A percentile compares a stretch with the other conserved stretches of the same genome.
Evolutionary conservation across 2,113 vertebrate species (phyloP).

Genomic region (Haplotaxodon microlepis): DNA sequence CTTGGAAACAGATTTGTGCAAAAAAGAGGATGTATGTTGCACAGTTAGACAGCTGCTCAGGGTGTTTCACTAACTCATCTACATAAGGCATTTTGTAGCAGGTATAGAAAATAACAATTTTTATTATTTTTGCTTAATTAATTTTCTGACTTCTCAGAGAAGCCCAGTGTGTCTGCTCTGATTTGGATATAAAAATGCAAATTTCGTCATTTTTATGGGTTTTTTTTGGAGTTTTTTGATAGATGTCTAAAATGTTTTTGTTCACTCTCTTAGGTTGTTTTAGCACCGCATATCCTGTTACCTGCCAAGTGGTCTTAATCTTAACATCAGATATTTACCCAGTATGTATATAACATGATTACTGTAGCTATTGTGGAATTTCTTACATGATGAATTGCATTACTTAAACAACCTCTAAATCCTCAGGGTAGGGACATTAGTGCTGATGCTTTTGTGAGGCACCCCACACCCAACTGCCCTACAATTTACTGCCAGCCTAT

Average conservation of each 20-base stretch:
- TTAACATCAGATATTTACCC: not conserved
- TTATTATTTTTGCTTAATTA: not conserved
- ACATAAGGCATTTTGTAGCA: not conserved
- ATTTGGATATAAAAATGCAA: not conserved
- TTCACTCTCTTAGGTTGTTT: not conserved
- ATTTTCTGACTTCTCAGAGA: accelerated
- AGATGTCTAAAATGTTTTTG: not conserved
- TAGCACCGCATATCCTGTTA: not conserved
- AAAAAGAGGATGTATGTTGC: not conserved
- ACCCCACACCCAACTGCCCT: not conserved
- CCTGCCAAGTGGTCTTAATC: not conserved
- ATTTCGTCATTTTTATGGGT: not conserved
- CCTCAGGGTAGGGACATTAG: not conserved
- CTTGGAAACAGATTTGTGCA: not conserved
- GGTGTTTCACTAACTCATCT: not conserved
- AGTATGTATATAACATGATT: not conserved
- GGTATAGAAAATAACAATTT: not conserved
- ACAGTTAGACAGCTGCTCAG: not conserved
- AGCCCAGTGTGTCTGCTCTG: not conserved
- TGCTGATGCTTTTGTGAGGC: not conserved
- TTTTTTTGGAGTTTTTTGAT: accelerated
- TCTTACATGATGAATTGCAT: not conserved
- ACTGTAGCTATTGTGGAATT: not conserved
- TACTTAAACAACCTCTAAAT: not conserved
- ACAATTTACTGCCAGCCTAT: not conserved